Percentiles rank a stretch among this genome's conserved stretches.
Conservation (phyloP, 2,888 invertebrate genomes). For the Steinernema scapterisci region DNA sequence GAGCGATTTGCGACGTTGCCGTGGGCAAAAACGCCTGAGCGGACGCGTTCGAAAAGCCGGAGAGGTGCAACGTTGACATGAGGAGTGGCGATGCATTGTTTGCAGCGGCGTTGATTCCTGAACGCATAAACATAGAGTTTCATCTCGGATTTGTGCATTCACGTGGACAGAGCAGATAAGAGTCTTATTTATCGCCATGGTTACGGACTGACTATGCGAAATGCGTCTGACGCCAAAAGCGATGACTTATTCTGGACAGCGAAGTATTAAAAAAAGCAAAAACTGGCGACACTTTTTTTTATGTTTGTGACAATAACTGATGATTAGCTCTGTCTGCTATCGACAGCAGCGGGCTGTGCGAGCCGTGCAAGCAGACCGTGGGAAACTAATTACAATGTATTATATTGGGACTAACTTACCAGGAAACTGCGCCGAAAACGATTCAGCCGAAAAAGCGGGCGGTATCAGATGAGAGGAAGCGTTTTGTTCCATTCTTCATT, state of each 20-base stretch:
- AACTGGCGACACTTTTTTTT: background rate
- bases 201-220: conserved; percentile 4
- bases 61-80: conserved; percentile 25
- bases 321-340: too few relatives aligned
- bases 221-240: background rate
- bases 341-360: too few relatives aligned
- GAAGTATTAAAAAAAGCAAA: background rate
- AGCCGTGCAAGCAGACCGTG: background rate
- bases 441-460: conserved; percentile 5
- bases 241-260: too few relatives aligned
- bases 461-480: conserved; percentile 23
- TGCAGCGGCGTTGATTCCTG: conserved; percentile 18
- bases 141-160: background rate
- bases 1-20: conserved; percentile 20
- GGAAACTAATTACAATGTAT: background rate
- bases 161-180: background rate
- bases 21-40: conserved; percentile 22
- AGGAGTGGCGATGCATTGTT: conserved; percentile 23
- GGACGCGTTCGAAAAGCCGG: conserved; percentile 11
- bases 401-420: background rate
- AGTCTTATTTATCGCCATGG: conserved; percentile 1
- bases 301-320: background rate
- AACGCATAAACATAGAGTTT: background rate
- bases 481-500: conserved; percentile 31
- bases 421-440: conserved; percentile 24